Conservation (phyloP, 37 sponge, comb jelly and placozoan species). For the Dysidea cf. avara region DNA sequence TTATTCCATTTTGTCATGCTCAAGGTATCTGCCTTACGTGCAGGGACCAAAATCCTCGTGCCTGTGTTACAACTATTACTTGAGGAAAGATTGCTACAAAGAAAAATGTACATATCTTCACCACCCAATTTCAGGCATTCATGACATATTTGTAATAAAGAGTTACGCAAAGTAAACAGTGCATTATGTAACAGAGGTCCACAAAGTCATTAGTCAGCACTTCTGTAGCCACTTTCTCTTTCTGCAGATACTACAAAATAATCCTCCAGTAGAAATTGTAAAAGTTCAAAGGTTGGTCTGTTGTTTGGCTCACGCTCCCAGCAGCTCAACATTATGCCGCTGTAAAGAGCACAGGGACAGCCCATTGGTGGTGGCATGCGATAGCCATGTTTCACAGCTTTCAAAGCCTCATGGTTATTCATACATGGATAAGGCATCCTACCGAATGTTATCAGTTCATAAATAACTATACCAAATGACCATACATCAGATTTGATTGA, state of each 20-base stretch:
- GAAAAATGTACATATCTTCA: too few species aligned
- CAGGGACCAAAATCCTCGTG: too few species aligned
- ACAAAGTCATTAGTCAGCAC: conserved; percentile 8
- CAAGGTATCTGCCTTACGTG: too few species aligned
- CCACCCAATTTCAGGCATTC: too few species aligned
- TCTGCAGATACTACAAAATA: conserved; percentile 89
- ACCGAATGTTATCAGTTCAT: conserved; percentile 89
- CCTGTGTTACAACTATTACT: too few species aligned
- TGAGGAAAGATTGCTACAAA: too few species aligned
- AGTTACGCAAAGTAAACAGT: too few species aligned
- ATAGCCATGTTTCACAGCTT: conserved; percentile 76
- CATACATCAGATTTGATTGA: conserved; percentile 99
- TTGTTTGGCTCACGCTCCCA: conserved; percentile 83
- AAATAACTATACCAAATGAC: conserved; percentile 92
- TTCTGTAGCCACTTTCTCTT: conserved; percentile 69
- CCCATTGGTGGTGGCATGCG: conserved; percentile 79
- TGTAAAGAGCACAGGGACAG: conserved; percentile 89
- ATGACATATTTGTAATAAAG: too few species aligned
- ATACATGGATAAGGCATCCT: conserved; percentile 96
- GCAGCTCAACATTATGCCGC: conserved; percentile 83
- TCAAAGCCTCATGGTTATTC: conserved; percentile 83
- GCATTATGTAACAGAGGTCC: too few species aligned
- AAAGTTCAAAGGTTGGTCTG: conserved; percentile 87
- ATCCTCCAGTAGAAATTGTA: conserved; percentile 84
- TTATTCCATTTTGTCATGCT: too few species aligned